Evolutionary conservation across 2,888 invertebrate genomes (phyloP), one percentile per base, ranked within the genome.

Genomic region (Polymixis lichenea): DNA sequence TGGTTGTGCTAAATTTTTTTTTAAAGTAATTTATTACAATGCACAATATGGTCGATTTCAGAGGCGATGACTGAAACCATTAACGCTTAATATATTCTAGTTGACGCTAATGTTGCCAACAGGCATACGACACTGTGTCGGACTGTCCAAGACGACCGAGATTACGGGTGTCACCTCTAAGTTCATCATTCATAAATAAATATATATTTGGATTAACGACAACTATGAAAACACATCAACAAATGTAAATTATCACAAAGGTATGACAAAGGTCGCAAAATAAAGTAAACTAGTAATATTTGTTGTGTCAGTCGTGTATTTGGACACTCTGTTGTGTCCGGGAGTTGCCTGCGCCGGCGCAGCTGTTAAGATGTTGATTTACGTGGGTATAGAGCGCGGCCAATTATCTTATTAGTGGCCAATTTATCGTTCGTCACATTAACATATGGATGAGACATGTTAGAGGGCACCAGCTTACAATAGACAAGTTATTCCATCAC

Each of bases 371-470:
- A 95, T 93, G 95, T 96, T 96, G 96, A 96, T 96, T 95, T 95
- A 96, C 93, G 95, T 93, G 91, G 91, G 93, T 93, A 95, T 94
- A 94, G 93, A 94, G 93, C 93, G 90, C 92, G 91, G 90, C 93
- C 96, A 95, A 96, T 96, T 96, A 96, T 96, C 95, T 95, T 96
- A 96, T 96, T 96, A 96, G 95, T 93, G 93, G 93, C 91, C 95
- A 95, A 96, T 96, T 95, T 95, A 96, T 95, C 92, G 95, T 93
- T 95, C 94, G 91, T 94, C 94, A 94, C 95, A 95, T 96, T 96
- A 95, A 92, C 95, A 95, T 95, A 95, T 89, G 93, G 92, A 94
- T 88, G 90, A 89, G 60, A 86, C 80, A 90, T 90, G 79, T 87
- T 85, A 88, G 81, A 93, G 72, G 76, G 89, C 91, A 88, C 89